These are phyloP conservation scores for Gryllus longicercus DNA, from an alignment of 2,888 invertebrate genomes.

Conservation along the genomic window DNA sequence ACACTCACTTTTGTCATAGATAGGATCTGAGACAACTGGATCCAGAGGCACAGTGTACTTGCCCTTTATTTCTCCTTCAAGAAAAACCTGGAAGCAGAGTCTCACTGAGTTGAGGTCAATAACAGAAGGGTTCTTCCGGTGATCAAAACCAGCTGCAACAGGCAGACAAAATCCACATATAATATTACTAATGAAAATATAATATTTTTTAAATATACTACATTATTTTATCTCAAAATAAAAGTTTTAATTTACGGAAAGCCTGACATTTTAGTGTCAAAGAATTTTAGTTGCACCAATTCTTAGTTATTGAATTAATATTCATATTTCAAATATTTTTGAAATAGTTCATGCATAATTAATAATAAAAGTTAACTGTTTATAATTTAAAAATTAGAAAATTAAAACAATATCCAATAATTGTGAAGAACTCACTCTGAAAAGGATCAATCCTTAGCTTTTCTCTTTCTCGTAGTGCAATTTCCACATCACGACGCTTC, in stretches of 20 bases:
- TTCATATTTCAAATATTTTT: too few species aligned
- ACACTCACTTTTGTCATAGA: background rate
- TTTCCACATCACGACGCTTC: background rate
- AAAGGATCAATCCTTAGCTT: background rate
- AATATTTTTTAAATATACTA: background rate
- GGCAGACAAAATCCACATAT: too few species aligned
- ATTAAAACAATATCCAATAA: too few species aligned
- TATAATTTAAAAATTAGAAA: too few species aligned
- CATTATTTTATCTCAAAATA: background rate
- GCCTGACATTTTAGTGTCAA: too few species aligned
- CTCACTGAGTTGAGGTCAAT: conserved; percentile 1
- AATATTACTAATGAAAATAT: background rate
- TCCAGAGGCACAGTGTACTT: background rate
- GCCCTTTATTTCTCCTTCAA: background rate
- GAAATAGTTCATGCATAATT: too few species aligned
- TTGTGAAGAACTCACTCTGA: background rate
- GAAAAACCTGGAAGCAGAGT: background rate
- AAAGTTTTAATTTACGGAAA: background rate
- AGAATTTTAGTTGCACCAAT: too few species aligned
- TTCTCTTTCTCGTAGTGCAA: background rate
- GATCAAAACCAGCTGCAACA: background rate
- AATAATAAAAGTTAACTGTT: too few species aligned
- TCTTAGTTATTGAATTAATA: too few species aligned
- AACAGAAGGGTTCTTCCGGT: background rate
- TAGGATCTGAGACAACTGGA: background rate